A percentile compares a stretch with the other conserved stretches of the same genome.
These are phyloP conservation scores for Macrosoma leucophasiata DNA, from an alignment of 2,888 invertebrate genomes.

Conservation along the genomic window DNA sequence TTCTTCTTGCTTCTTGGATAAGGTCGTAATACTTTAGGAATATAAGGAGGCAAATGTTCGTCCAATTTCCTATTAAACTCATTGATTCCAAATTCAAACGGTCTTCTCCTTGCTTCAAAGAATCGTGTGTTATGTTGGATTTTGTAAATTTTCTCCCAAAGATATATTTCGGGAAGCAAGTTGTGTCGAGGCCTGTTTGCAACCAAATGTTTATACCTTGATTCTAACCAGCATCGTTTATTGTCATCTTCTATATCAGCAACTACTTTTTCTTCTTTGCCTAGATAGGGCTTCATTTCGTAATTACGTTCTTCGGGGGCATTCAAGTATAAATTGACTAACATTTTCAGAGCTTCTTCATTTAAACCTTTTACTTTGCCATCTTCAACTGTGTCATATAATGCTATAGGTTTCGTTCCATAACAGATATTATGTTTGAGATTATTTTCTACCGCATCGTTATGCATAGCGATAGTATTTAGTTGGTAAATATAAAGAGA, in stretches of 20 bases:
- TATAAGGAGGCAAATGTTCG: conserved; percentile 80
- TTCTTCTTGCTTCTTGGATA: conserved; percentile 78
- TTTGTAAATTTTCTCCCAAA: conserved; percentile 91
- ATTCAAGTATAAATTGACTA: conserved; percentile 86
- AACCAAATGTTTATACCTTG: conserved; percentile 79
- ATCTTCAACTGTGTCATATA: conserved; percentile 85
- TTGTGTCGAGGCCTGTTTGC: conserved; percentile 80
- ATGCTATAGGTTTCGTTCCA: conserved; percentile 80
- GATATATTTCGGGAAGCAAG: conserved; percentile 80
- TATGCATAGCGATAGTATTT: conserved; percentile 85
- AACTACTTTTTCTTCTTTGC: conserved; percentile 68
- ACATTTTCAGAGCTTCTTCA: conserved; percentile 82
- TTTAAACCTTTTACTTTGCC: conserved; percentile 86
- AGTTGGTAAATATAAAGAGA: conserved; percentile 94
- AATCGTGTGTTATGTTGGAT: conserved; percentile 80
- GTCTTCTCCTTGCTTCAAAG: conserved; percentile 80
- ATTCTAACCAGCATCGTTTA: conserved; percentile 81
- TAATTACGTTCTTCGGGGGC: conserved; percentile 76
- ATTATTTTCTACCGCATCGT: conserved; percentile 78
- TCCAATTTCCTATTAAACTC: conserved; percentile 79
- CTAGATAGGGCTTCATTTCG: conserved; percentile 85
- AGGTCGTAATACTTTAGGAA: conserved; percentile 80
- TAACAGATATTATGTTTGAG: conserved; percentile 87
- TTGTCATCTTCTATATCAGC: conserved; percentile 83
- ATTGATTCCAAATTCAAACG: conserved; percentile 80